phyloP scores from a whole-genome alignment of 2,113 vertebrate species.

The Oncorhynchus nerka region DNA sequence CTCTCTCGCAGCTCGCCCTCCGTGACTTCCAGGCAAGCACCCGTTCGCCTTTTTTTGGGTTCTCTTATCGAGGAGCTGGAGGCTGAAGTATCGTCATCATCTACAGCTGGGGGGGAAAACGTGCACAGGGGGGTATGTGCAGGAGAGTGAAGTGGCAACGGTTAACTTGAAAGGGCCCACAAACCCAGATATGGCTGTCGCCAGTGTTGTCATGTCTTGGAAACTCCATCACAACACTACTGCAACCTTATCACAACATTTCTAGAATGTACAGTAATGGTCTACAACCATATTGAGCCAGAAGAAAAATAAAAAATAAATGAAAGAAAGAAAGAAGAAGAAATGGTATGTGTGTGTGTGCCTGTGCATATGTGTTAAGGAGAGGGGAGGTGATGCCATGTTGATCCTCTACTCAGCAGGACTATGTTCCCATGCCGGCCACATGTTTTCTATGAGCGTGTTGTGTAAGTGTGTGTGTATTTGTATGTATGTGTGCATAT shows the following conservation, averaged over 20 bases:
- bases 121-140: slow-evolving; percentile 29
- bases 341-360: too few relatives aligned
- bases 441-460: too few relatives aligned
- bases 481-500: too few relatives aligned
- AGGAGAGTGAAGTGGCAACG: slow-evolving; percentile 64
- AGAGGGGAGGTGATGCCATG: too few relatives aligned
- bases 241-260: slow-evolving; percentile 45
- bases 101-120: slow-evolving; percentile 73
- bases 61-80: slow-evolving; percentile 79
- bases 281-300: slow-evolving; percentile 31
- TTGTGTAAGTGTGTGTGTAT: too few relatives aligned
- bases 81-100: slow-evolving; percentile 87
- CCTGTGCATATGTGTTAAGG: too few relatives aligned
- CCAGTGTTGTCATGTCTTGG: slow-evolving; percentile 61
- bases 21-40: slow-evolving; percentile 35
- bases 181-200: slow-evolving; percentile 68
- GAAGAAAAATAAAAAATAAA: too few relatives aligned
- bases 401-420: too few relatives aligned
- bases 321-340: too few relatives aligned
- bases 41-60: slow-evolving; percentile 48
- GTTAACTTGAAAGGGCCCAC: slow-evolving; percentile 73
- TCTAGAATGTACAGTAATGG: slow-evolving; percentile 29
- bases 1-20: slow-evolving; percentile 21
- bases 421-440: too few relatives aligned
- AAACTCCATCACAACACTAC: slow-evolving; percentile 58